Conservation (phyloP, 2,888 invertebrate species). For the Pammene fasciana region DNA sequence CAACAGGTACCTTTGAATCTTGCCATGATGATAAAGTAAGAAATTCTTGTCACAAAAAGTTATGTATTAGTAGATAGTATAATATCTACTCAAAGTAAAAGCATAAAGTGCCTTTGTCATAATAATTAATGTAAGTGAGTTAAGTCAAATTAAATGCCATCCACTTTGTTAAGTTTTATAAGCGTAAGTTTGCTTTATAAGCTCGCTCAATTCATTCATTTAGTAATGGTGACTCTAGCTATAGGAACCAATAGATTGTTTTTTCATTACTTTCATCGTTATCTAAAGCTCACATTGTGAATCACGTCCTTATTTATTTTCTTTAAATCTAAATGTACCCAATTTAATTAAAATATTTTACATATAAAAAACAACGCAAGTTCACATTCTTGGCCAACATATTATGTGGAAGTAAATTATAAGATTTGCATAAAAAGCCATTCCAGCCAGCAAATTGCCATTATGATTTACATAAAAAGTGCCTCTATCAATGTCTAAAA, state of each 20-base stretch:
- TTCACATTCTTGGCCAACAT: not conserved
- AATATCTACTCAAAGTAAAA: conserved; percentile 68
- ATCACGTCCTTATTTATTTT: conserved; percentile 26
- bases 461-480: conserved; percentile 8
- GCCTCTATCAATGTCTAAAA: conserved; percentile 1
- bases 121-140: conserved; percentile 79
- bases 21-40: conserved; percentile 83
- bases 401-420: conserved; percentile 62
- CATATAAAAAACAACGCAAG: not conserved
- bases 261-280: conserved; percentile 61
- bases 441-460: too few relatives aligned
- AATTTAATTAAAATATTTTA: not conserved
- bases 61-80: conserved; percentile 58
- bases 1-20: conserved; percentile 83
- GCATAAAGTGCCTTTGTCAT: conserved; percentile 79
- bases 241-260: conserved; percentile 56
- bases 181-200: conserved; percentile 78
- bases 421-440: too few relatives aligned
- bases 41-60: conserved; percentile 79
- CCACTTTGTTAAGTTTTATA: conserved; percentile 83
- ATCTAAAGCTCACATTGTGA: conserved; percentile 28
- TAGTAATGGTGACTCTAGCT: conserved; percentile 74
- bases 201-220: conserved; percentile 81
- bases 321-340: not conserved
- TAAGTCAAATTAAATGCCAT: conserved; percentile 84